These are phyloP conservation scores for Anas platyrhynchos DNA, from an alignment of 2,113 vertebrate genomes.

Conservation along the genomic window DNA sequence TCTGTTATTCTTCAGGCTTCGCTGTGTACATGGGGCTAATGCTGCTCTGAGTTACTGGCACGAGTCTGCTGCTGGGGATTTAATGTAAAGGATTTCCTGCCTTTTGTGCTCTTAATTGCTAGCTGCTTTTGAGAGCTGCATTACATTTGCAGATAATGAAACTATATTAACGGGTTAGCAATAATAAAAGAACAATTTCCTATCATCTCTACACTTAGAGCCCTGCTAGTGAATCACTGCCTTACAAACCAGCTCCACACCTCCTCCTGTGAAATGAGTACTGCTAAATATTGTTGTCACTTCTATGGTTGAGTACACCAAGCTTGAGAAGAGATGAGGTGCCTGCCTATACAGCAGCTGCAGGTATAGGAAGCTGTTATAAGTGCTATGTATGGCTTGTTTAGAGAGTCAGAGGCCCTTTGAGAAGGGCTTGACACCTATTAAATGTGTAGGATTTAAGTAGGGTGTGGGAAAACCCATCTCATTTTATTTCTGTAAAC, in stretches of 20 bases:
- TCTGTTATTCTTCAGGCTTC: not conserved
- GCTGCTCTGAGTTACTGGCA: not conserved
- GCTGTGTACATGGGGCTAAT: not conserved
- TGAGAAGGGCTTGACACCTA: not conserved
- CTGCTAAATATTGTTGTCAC: not conserved
- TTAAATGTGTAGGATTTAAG: too few species aligned
- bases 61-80: not conserved
- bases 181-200: not conserved
- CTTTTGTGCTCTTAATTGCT: not conserved
- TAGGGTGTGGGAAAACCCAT: not conserved
- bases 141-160: not conserved
- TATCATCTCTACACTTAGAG: not conserved
- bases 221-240: not conserved
- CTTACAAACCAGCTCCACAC: not conserved
- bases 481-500: not conserved
- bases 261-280: not conserved
- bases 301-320: rapidly evolving
- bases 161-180: not conserved
- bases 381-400: not conserved
- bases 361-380: not conserved
- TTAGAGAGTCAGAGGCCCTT: not conserved
- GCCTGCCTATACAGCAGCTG: not conserved
- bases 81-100: not conserved
- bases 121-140: not conserved
- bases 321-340: not conserved